Conservation (phyloP, 2,888 invertebrate species). For the Coenonympha glycerion region DNA sequence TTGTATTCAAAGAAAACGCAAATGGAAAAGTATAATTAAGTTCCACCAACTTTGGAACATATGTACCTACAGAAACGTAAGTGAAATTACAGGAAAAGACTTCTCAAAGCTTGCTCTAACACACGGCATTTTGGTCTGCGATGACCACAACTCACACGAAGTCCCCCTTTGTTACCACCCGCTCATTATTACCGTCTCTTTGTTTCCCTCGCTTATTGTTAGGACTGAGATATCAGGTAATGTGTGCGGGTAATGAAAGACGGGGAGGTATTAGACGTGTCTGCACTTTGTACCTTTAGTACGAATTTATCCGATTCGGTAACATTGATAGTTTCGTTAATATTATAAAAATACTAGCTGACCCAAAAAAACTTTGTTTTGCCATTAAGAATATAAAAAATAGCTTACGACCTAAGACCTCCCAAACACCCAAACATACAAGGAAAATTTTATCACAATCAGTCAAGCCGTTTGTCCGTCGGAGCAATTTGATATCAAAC, state of each 20-base stretch:
- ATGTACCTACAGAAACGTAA: background rate
- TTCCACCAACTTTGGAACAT: too few species aligned
- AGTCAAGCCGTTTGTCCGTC: too few species aligned
- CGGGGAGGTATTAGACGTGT: conserved; percentile 18
- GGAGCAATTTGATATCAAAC: too few species aligned
- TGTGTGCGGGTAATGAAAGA: conserved; percentile 48
- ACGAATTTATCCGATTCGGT: too few species aligned
- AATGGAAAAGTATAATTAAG: background rate
- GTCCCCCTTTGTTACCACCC: conserved; percentile 32
- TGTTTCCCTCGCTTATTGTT: conserved; percentile 15
- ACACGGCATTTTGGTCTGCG: background rate
- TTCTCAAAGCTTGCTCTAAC: conserved; percentile 2
- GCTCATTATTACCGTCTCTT: conserved; percentile 42
- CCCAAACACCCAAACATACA: too few species aligned
- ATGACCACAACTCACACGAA: conserved; percentile 34
- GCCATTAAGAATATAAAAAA: too few species aligned
- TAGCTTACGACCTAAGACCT: too few species aligned
- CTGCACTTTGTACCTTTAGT: too few species aligned
- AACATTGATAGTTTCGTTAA: too few species aligned
- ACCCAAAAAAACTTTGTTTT: too few species aligned
- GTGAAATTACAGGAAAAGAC: background rate
- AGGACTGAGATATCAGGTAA: conserved; percentile 47
- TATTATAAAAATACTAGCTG: too few species aligned
- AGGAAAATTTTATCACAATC: too few species aligned
- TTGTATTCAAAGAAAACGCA: background rate